These are phyloP conservation scores for Drosophila anceps DNA, from an alignment of 2,888 invertebrate species.

Conservation along the genomic window DNA sequence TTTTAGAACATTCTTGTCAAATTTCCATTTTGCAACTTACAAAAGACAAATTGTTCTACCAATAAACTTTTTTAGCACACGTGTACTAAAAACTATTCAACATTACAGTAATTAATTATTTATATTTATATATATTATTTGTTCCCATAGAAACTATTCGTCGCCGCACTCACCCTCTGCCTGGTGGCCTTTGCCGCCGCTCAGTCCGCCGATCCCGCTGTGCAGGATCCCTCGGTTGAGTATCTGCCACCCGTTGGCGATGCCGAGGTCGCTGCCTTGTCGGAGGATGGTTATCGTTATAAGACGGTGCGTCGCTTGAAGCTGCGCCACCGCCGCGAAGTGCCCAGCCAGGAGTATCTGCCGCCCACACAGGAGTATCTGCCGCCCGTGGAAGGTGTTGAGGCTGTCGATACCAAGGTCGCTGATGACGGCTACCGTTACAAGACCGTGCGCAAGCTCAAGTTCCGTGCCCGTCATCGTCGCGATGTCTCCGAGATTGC, in stretches of 20 bases:
- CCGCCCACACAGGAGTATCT: conserved; percentile 81
- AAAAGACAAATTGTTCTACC: not conserved
- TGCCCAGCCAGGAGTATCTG: conserved; percentile 79
- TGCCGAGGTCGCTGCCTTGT: conserved; percentile 61
- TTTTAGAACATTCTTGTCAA: not conserved
- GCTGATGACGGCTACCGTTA: conserved; percentile 83
- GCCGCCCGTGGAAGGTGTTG: conserved; percentile 70
- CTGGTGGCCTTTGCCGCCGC: conserved; percentile 70
- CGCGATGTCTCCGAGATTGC: conserved; percentile 83
- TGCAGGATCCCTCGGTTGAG: conserved; percentile 71
- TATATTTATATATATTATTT: not conserved
- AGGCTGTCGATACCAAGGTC: conserved; percentile 72
- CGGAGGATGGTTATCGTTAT: conserved; percentile 80
- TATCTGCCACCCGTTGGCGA: conserved; percentile 76
- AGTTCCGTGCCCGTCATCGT: conserved; percentile 82
- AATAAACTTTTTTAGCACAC: not conserved
- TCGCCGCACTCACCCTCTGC: conserved; percentile 66
- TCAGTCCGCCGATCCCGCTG: conserved; percentile 58
- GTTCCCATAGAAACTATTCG: conserved; percentile 75
- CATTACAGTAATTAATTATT: not conserved
- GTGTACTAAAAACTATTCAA: not conserved
- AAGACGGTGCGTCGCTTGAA: conserved; percentile 76
- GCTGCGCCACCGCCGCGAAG: conserved; percentile 79
- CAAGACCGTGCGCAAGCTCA: conserved; percentile 83
- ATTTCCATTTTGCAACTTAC: not conserved